Evolutionary conservation across 2,113 vertebrate species (phyloP).

Genomic region (Alaudala cheleensis): DNA sequence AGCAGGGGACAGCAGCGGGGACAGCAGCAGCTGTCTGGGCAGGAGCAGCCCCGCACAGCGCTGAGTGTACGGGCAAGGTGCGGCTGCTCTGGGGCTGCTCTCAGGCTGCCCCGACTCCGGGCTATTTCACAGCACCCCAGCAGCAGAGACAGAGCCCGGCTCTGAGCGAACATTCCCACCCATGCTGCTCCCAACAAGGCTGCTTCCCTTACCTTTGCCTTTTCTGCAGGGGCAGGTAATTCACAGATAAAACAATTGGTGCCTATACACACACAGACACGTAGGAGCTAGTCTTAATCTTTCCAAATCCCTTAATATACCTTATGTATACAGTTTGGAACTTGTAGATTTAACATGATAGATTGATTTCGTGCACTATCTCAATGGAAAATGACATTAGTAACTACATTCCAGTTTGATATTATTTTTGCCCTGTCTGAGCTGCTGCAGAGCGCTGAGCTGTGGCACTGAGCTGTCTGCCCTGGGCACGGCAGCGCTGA

Average conservation of each 20-base stretch:
- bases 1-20: no score
- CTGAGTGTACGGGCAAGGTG: not conserved
- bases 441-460: not conserved
- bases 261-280: not conserved
- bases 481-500: not conserved
- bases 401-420: not conserved
- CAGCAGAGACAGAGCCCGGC: not conserved
- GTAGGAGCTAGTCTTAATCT: conserved; percentile 25
- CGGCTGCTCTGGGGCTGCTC: not conserved
- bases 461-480: not conserved
- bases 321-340: conserved; percentile 28
- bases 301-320: conserved; percentile 38
- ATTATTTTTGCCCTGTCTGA: not conserved
- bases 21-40: not conserved
- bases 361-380: not conserved
- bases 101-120: not conserved
- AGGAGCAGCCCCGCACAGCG: not conserved
- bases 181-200: not conserved
- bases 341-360: conserved; percentile 35
- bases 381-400: conserved; percentile 34
- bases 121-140: not conserved
- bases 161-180: not conserved
- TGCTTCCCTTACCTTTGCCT: not conserved
- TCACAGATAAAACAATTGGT: conserved; percentile 25
- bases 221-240: not conserved